phyloP scores from a whole-genome alignment of 1,140 invertebrate genomes.

The Cyclina sinensis region DNA sequence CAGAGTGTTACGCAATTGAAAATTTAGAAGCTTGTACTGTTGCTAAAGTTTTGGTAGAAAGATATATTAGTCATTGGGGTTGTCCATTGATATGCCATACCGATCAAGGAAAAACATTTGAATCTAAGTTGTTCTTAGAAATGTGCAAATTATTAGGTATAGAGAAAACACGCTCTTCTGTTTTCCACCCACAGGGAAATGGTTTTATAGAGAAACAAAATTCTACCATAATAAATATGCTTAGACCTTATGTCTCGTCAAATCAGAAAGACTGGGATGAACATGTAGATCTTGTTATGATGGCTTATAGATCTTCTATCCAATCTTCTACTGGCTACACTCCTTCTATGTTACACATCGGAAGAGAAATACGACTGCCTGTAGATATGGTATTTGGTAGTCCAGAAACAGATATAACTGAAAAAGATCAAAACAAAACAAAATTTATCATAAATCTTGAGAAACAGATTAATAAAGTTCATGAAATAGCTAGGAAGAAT shows the following conservation, averaged over 20 bases:
- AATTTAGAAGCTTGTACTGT: conserved; percentile 77
- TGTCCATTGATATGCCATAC: no score
- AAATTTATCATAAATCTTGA: conserved; percentile 10
- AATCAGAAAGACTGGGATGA: conserved; percentile 65
- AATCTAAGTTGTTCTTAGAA: no score
- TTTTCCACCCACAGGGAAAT: conserved; percentile 70
- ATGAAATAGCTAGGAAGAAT: conserved; percentile 44
- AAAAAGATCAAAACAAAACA: conserved; percentile 51
- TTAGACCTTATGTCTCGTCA: conserved; percentile 33
- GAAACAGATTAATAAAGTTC: conserved; percentile 34
- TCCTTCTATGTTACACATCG: conserved; percentile 62
- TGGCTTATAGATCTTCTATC: conserved; percentile 61
- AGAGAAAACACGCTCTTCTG: conserved; percentile 64
- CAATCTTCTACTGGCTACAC: conserved; percentile 47
- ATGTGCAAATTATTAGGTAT: conserved; percentile 68
- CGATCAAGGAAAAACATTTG: no score
- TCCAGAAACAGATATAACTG: conserved; percentile 32
- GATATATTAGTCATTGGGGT: conserved; percentile 83
- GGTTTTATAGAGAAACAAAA: conserved; percentile 72
- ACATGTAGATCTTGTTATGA: conserved; percentile 52
- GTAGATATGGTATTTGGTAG: conserved; percentile 61
- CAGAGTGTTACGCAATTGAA: conserved; percentile 69
- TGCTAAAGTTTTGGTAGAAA: conserved; percentile 79
- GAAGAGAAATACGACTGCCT: conserved; percentile 66
- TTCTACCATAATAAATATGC: conserved; percentile 66